These are phyloP conservation scores for Lacanobia oleracea DNA, from an alignment of 2,888 invertebrate genomes.

Conservation along the genomic window DNA sequence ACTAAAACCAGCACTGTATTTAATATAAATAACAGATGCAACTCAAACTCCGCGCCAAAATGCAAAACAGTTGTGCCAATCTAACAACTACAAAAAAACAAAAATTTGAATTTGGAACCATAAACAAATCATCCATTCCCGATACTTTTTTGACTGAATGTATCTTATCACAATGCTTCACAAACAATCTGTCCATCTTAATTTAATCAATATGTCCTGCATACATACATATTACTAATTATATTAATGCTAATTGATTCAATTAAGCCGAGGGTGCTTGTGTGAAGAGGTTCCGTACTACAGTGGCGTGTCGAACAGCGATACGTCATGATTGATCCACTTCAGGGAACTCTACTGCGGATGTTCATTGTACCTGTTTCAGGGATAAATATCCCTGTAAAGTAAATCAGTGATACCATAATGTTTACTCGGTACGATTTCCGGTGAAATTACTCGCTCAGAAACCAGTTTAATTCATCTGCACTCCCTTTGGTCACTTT, in stretches of 20 bases:
- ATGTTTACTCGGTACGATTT: not conserved
- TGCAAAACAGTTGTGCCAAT: too few species aligned
- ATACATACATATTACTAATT: conserved; percentile 33
- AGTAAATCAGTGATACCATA: not conserved
- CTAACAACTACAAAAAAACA: too few species aligned
- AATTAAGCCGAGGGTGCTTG: conserved; percentile 25
- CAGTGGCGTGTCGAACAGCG: conserved; percentile 5
- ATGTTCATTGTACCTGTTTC: not conserved
- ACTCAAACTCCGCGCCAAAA: too few species aligned
- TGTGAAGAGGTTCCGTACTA: conserved; percentile 1
- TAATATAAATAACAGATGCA: too few species aligned
- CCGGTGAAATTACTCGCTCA: not conserved
- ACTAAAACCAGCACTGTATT: too few species aligned
- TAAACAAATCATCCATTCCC: too few species aligned
- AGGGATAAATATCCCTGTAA: not conserved
- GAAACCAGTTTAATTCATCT: not conserved
- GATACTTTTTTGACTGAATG: too few species aligned
- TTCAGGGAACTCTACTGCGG: not conserved
- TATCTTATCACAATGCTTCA: too few species aligned
- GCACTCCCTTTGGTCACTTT: not conserved
- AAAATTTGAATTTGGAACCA: too few species aligned
- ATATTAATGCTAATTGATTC: conserved; percentile 31
- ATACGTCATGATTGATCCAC: not conserved
- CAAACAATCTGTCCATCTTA: not conserved
- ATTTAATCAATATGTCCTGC: conserved; percentile 12